Base-by-base conservation (phyloP, 2,888 invertebrate species). In the Dione juno region DNA sequence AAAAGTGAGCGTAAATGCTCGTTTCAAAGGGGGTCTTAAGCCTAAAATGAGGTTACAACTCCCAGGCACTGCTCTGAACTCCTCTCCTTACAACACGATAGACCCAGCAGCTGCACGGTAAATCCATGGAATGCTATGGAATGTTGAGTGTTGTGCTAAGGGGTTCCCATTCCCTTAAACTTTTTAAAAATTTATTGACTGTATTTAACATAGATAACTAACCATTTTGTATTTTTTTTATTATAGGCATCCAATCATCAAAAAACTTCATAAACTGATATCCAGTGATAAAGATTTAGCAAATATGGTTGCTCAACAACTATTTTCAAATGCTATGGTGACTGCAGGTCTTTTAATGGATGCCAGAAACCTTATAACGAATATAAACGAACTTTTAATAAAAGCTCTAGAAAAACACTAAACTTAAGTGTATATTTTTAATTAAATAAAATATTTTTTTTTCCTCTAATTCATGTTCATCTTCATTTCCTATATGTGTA, bases 251-350 rank as follows among this genome's bases (percentile, higher is more conserved):
- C 96, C 97, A 3, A 95, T 99, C 64, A 97, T 99, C 72, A 97
- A 97, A 83, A 98, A 99, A 88, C 93, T 99, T 59, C 94, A 96
- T 82, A 95, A 95, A 78, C 89, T 99, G 70, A 95, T 95, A 71
- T 94, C 94, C 21, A 94, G 93, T 35, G 96, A 99, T 88, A 95
- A 96, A 41, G 95, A 97, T 77, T 90, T 99, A 71, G 98, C 98
- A 0, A 95, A 96, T 77, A 94, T 99, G 79, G 93, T 99, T 10
- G 95, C 97, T 0, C 95, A 98, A 83, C 99, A 99, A 94, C 86
- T 99, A 50, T 99, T 98, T 86, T 96, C 96, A 70, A 98, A 99
- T 86, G 97, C 98, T 0, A 97, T 99, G 97, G 97, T 99, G 11
- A 97, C 97, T 6, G 99, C 99, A 50, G 99, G 99, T 11, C 94